Evolutionary conservation across 2,888 invertebrate genomes (phyloP).

Genomic region (Drosophila buzzatii): DNA sequence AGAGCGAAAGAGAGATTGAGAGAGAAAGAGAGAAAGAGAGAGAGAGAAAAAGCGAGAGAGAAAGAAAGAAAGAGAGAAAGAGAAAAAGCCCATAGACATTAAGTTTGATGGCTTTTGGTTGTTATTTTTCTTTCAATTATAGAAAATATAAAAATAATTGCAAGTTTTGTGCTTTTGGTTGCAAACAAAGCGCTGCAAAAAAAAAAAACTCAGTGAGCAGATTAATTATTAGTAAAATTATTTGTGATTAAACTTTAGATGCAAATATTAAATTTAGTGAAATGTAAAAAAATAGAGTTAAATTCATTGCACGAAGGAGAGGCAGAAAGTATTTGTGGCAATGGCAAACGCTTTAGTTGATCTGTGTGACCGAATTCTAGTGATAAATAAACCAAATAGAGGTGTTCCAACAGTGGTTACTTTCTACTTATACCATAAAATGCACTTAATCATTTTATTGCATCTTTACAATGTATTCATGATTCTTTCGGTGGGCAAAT

Average conservation of each 20-base stretch:
- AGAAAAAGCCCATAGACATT: slow-evolving; percentile 34
- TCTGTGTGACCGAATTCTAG: slow-evolving; percentile 23
- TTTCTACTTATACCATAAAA: not conserved
- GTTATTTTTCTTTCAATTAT: slow-evolving; percentile 19
- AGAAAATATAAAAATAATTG: slow-evolving; percentile 41
- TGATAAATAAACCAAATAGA: not conserved
- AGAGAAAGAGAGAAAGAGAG: not conserved
- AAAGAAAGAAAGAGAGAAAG: slow-evolving; percentile 10
- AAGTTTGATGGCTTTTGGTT: slow-evolving; percentile 16
- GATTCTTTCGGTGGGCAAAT: not conserved
- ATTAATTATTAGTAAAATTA: slow-evolving; percentile 12
- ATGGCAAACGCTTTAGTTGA: not conserved
- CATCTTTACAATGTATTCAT: not conserved
- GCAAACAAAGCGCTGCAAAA: slow-evolving; percentile 63
- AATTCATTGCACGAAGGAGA: not conserved
- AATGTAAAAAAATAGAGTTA: not conserved
- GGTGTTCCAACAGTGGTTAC: not conserved
- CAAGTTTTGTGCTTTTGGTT: slow-evolving; percentile 50
- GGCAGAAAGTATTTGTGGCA: not conserved
- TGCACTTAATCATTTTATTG: not conserved
- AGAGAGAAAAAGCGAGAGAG: not conserved
- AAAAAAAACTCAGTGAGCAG: slow-evolving; percentile 53
- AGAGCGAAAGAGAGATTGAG: slow-evolving; percentile 6
- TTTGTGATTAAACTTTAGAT: slow-evolving; percentile 7
- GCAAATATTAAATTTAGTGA: slow-evolving; percentile 2